These are phyloP conservation scores for Ariopsis seemanni DNA, from an alignment of 2,113 vertebrate genomes.

Conservation along the genomic window DNA sequence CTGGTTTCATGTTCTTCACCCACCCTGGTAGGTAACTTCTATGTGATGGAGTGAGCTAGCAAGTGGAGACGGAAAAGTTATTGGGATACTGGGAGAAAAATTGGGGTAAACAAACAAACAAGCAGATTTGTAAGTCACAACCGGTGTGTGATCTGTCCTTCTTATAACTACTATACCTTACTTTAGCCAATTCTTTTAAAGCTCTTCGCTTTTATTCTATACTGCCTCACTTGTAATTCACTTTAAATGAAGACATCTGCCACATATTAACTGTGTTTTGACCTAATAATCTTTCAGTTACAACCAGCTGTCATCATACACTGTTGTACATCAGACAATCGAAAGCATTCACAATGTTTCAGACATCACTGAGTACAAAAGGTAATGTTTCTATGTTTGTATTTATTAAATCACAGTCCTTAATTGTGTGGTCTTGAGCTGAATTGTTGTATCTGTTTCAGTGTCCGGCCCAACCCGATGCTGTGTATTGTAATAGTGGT, in stretches of 20 bases:
- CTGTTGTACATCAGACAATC: slow-evolving; percentile 63
- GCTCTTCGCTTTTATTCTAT: not conserved
- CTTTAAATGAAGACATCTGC: not conserved
- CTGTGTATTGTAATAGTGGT: slow-evolving; percentile 61
- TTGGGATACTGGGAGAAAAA: not conserved
- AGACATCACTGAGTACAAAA: slow-evolving; percentile 61
- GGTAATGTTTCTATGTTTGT: slow-evolving; percentile 58
- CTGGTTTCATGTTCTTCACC: not conserved
- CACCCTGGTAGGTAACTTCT: not conserved
- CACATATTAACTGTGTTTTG: not conserved
- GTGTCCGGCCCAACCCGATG: slow-evolving; percentile 61
- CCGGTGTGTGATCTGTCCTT: not conserved
- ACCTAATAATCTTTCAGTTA: slow-evolving; percentile 66
- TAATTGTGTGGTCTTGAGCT: not conserved
- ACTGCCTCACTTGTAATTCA: not conserved
- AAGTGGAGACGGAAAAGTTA: not conserved
- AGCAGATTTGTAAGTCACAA: no score
- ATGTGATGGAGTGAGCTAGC: not conserved
- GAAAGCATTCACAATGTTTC: slow-evolving; percentile 54
- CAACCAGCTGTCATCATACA: slow-evolving; percentile 63
- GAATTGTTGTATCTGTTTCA: slow-evolving; percentile 54
- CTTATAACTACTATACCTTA: not conserved
- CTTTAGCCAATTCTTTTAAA: not conserved
- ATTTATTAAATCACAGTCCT: not conserved
- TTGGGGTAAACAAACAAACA: not conserved